phyloP scores from a whole-genome alignment of 2,113 vertebrate genomes.

The Poeciliopsis occidentalis region DNA sequence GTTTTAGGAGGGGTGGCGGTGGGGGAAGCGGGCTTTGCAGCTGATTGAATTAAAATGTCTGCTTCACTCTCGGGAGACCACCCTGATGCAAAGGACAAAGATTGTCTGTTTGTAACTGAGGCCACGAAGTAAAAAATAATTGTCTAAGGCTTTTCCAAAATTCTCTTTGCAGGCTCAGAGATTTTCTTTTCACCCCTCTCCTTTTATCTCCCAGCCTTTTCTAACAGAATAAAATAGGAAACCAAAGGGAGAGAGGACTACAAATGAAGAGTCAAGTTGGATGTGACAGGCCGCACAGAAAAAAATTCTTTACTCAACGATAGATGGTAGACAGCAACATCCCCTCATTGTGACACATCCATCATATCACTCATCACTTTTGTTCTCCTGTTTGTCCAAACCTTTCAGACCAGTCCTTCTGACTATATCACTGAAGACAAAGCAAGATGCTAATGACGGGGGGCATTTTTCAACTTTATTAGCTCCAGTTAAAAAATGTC shows the following conservation, averaged over 20 bases:
- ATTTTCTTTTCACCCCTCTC: constrained; percentile 3
- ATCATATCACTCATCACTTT: constrained; percentile 60
- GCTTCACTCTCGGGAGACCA: constrained; percentile 67
- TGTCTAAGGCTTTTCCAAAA: constrained; percentile 48
- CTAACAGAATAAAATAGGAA: constrained; percentile 8
- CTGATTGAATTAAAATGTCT: constrained; percentile 73
- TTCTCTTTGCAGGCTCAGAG: constrained; percentile 31
- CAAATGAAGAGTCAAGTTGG: constrained; percentile 56
- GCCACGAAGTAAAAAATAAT: constrained; percentile 53
- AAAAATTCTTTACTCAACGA: constrained; percentile 52
- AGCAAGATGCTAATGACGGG: constrained; percentile 33
- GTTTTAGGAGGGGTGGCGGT: constrained; percentile 40
- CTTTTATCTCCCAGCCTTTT: constrained; percentile 27
- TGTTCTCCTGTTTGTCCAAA: constrained; percentile 42
- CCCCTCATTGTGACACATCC: constrained; percentile 61
- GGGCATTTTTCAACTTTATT: constrained; percentile 51
- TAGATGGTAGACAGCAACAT: constrained; percentile 62
- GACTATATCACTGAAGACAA: constrained; percentile 33
- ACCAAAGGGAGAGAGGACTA: constrained; percentile 27
- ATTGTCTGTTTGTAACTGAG: constrained; percentile 39
- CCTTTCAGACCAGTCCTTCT: constrained; percentile 48
- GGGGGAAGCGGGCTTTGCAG: constrained; percentile 25
- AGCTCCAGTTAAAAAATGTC: constrained; percentile 36
- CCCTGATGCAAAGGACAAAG: constrained; percentile 56
- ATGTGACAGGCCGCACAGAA: constrained; percentile 49